Base-by-base conservation (phyloP, 2,888 invertebrate genomes). In the Eristalinus sepulchralis region DNA sequence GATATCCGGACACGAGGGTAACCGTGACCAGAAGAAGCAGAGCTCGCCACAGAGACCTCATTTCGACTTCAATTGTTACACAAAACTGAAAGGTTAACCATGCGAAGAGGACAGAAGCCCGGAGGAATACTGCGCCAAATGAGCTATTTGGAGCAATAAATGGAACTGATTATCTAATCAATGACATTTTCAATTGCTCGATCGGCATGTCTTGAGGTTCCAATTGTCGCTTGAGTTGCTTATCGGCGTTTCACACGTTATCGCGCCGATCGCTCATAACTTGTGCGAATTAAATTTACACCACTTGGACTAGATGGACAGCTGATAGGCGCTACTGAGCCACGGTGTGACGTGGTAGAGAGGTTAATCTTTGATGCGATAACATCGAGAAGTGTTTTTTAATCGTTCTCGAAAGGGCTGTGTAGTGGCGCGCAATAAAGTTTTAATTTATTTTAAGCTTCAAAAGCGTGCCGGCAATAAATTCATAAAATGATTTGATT, bases 11-110 rank as follows among this genome's bases (percentile, higher is more conserved):
- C 9, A 70, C 2, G 0, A 78, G 60, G 9, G 63, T 39, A 8
- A 62, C 2, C 2, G 82, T 5, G 24, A 22, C 36, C 59, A 24
- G 3, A 0, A 75, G 24, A 9, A 75, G 10, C 0, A 34, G 20
- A 39, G 60, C 13, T 6, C 22, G 57, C 2, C 5, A 22, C 1
- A 31, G 20, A 8, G 53, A 81, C 81, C 59, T 81, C 84, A 81
- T 85, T 55, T 6, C 73, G 24, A 10, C 11, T 22, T 36, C 22
- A 39, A 11, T 24, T 63, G 20, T 57, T 31, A 8, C n/a, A 34
- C 0, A 10, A 53, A 66, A 79, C 79, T 79, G 33, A 68, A 47
- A 47, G 17, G 47, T 17, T 13, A 13, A 2, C 20, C 8, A 31
- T 33, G 47, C 22, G 17, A 11, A 2, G 11, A 24, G 22, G n/a